Evolutionary conservation across 2,113 vertebrate species (phyloP), one percentile per base, ranked within the genome.

Genomic region (Macquaria australasica): DNA sequence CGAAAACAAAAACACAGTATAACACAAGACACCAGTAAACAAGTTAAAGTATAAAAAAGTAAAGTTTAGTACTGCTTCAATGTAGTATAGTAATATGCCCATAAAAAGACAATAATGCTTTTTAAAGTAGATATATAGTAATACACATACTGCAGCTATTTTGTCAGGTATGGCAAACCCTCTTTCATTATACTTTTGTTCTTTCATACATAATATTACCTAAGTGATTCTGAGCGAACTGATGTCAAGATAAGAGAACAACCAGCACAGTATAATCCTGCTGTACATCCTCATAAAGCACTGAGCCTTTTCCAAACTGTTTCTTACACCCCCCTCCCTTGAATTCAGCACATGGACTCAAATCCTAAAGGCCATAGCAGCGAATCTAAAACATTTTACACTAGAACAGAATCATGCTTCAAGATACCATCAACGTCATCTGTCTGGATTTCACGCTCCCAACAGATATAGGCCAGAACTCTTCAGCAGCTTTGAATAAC

Each of bases 401-500:
- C 86, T 63, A 8, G 73, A 76, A 50, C 23, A 73, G 74, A 69
- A 80, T 89, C 80, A 87, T 63, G 79, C 64, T 82, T 66, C 62
- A 15, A 88, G 86, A 96, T 75, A 94, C 81, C 89, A 92, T 92
- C 82, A 86, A 81, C 94, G 90, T 93, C 92, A 91, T 92, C 89
- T 60, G 43, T 78, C 92, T 86, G 73, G 83, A 96, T 96, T 96
- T 95, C 89, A 93, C 85, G 88, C 94, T 93, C 91, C 94, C 94
- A 62, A 95, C 95, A 95, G 93, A 87, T 91, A 89, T 84, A 94
- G 90, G 90, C 77, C 78, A 91, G 90, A 95, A 92, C 95, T 95
- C 94, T 96, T 95, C 94, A 87, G 93, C 94, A 96, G 94, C 95
- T 89, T 97, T 96, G 85, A 95, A 97, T 97, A 97, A 98, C 93